Conservation (phyloP, 2,797 vertebrate genomes). For the Paedocypris micromegethes region DNA sequence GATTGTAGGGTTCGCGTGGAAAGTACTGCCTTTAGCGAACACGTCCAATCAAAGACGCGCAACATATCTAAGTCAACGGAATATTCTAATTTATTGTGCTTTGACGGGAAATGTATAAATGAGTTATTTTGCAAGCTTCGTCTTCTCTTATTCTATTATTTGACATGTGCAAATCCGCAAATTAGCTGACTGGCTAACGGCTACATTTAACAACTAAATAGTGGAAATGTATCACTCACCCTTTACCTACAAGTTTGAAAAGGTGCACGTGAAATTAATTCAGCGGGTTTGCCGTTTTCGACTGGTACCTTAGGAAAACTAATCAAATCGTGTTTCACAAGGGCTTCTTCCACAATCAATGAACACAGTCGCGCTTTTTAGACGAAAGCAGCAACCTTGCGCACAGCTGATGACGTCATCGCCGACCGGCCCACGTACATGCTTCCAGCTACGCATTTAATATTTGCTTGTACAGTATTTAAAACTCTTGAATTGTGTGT, state of each 20-base stretch:
- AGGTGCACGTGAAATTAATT: constrained; percentile 31
- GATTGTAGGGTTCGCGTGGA: too few species aligned
- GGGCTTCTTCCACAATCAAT: constrained; percentile 68
- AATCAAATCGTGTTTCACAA: constrained; percentile 55
- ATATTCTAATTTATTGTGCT: too few species aligned
- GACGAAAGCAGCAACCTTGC: constrained; percentile 44
- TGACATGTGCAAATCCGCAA: constrained; percentile 34
- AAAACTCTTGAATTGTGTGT: too few species aligned
- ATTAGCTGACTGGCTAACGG: constrained; percentile 49
- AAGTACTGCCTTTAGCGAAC: too few species aligned
- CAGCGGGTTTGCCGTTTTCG: constrained; percentile 11
- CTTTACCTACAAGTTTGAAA: constrained; percentile 55
- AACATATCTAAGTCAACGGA: too few species aligned
- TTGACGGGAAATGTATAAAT: too few species aligned
- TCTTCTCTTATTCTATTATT: too few species aligned
- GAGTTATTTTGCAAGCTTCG: too few species aligned
- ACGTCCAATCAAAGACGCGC: too few species aligned
- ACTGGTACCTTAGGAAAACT: background rate
- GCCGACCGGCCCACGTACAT: too few species aligned
- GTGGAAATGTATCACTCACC: constrained; percentile 56
- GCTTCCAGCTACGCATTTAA: too few species aligned
- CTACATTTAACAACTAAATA: constrained; percentile 1
- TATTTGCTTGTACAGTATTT: background rate
- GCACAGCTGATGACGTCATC: constrained; percentile 44
- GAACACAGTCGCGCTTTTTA: constrained; percentile 56